A percentile compares a stretch with the other conserved stretches of the same genome.
phyloP scores from a whole-genome alignment of 2,888 invertebrate genomes.

The Euclidia mi region DNA sequence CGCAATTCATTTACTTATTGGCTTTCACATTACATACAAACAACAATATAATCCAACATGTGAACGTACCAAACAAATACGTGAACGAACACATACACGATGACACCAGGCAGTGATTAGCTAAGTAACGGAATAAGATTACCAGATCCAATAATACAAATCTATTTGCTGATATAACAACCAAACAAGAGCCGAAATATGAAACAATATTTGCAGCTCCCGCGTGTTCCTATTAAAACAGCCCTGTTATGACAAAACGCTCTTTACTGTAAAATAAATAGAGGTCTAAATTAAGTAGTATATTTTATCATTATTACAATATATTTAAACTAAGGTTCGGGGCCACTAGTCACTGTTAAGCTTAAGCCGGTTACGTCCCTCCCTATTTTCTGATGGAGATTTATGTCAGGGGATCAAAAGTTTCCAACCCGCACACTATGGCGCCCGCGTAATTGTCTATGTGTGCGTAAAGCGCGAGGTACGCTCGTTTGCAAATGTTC shows the following conservation, averaged over 20 bases:
- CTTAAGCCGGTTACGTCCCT: constrained; percentile 89
- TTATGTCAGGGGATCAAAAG: constrained; percentile 90
- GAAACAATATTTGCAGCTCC: constrained; percentile 82
- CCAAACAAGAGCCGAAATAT: constrained; percentile 75
- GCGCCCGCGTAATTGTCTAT: constrained; percentile 53
- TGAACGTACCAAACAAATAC: constrained; percentile 9
- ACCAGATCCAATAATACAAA: constrained; percentile 77
- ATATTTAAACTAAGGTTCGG: constrained; percentile 87
- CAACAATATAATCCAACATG: constrained; percentile 13
- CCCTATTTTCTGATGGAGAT: constrained; percentile 90
- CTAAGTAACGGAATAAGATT: constrained; percentile 78
- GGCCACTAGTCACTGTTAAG: constrained; percentile 88
- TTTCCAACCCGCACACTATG: constrained; percentile 81
- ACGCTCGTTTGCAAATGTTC: constrained; percentile 69
- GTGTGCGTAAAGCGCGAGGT: constrained; percentile 54
- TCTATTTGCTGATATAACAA: constrained; percentile 78
- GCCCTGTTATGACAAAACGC: constrained; percentile 79
- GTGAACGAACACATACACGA: constrained; percentile 44
- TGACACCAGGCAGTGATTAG: constrained; percentile 64
- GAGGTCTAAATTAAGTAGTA: constrained; percentile 83
- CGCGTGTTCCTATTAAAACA: constrained; percentile 67
- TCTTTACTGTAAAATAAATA: constrained; percentile 83
- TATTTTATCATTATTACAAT: constrained; percentile 89
- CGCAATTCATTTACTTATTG: too few species aligned
- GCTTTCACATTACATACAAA: not conserved